These are phyloP conservation scores for Acanthurus tractus DNA, from an alignment of 2,797 vertebrate genomes.

Conservation along the genomic window DNA sequence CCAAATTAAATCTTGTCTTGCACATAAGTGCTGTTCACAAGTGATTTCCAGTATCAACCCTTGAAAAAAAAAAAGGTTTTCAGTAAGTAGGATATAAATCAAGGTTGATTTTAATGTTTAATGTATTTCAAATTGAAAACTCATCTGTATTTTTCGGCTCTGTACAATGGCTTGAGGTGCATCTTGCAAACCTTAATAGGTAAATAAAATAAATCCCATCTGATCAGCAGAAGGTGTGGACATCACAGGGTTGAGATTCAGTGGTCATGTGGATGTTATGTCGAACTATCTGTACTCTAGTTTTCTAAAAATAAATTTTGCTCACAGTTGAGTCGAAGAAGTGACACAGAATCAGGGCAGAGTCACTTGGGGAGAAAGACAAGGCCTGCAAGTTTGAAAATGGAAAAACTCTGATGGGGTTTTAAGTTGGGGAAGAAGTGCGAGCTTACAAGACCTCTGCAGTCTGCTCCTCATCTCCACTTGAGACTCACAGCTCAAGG, in stretches of 20 bases:
- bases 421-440: no score
- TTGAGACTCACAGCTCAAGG: not conserved
- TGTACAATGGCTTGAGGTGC: not conserved
- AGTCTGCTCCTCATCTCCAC: not conserved
- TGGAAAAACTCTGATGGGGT: no score
- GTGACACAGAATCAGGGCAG: no score
- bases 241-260: not conserved
- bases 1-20: constrained; percentile 34
- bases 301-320: not conserved
- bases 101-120: constrained; percentile 2
- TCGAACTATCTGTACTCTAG: not conserved
- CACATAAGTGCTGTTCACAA: constrained; percentile 23
- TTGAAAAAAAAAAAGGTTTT: constrained; percentile 25
- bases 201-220: not conserved
- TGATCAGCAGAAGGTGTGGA: not conserved
- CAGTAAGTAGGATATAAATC: not conserved
- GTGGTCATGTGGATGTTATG: no score
- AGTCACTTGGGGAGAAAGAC: no score
- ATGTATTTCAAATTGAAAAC: not conserved
- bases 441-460: not conserved
- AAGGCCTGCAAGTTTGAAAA: no score
- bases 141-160: not conserved
- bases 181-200: not conserved
- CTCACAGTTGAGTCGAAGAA: not conserved
- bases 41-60: constrained; percentile 29